Percentiles rank a stretch among this genome's conserved stretches.
These are phyloP conservation scores for Nephrocerus scutellatus DNA, from an alignment of 2,888 invertebrate species.

Conservation along the genomic window DNA sequence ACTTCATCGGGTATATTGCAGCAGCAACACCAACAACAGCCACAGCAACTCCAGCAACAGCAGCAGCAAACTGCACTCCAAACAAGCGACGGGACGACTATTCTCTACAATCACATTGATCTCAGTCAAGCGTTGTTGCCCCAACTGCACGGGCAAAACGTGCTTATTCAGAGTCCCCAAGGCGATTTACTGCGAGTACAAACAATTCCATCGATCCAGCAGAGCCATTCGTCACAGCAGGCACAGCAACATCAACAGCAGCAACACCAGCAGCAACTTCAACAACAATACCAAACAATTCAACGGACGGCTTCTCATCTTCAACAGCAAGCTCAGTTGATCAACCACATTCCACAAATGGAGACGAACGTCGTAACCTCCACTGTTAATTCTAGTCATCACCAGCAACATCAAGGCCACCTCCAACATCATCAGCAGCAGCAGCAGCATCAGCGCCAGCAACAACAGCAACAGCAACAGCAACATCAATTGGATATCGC, in stretches of 20 bases:
- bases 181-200: slow-evolving; percentile 42
- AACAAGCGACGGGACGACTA: too few species aligned
- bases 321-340: slow-evolving; percentile 18
- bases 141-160: slow-evolving; percentile 43
- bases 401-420: slow-evolving; percentile 11
- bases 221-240: slow-evolving; percentile 20
- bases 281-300: slow-evolving; percentile 13
- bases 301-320: slow-evolving; percentile 14
- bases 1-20: slow-evolving; percentile 32
- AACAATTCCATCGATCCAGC: slow-evolving; percentile 26
- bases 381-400: slow-evolving; percentile 20
- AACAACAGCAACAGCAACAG: slow-evolving; percentile 22
- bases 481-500: slow-evolving; percentile 29
- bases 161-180: slow-evolving; percentile 44
- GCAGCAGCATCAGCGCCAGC: slow-evolving; percentile 21
- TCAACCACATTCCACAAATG: too few species aligned
- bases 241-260: slow-evolving; percentile 20
- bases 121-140: slow-evolving; percentile 42
- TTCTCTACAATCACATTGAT: slow-evolving; percentile 44
- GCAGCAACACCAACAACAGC: slow-evolving; percentile 25
- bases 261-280: slow-evolving; percentile 12
- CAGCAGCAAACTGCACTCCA: too few species aligned
- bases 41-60: slow-evolving; percentile 27
- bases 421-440: slow-evolving; percentile 21
- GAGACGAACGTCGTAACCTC: too few species aligned